Evolutionary conservation across 2,888 invertebrate species (phyloP), one percentile per base, ranked within the genome.

Genomic region (Baronia brevicornis): DNA sequence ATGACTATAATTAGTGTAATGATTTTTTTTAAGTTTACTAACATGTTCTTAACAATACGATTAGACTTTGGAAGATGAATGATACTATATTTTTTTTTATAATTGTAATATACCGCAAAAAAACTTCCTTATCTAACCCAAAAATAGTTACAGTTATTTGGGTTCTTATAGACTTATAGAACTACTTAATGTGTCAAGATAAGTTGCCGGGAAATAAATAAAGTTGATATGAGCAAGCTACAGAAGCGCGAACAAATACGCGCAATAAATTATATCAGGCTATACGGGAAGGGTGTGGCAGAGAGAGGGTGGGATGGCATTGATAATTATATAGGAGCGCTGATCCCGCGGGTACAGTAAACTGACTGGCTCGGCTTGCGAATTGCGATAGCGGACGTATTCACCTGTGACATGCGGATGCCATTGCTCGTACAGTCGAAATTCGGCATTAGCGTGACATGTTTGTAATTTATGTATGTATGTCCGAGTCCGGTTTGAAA

Each of bases 261-360:
- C 31, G 31, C 36, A 29, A 36, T 36, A 36, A 36, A 36, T 36
- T 29, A 36, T 36, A 31, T 31, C 31, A 31, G 36, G 27, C 19
- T 31, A 31, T 36, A 27, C 12, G 23, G 23, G 23, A 31, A 36
- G 36, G 36, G 36, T 31, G 36, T 27, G 28, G 15, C 34, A 23
- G n/a, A 19, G 12, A 27, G 36, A 31, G 36, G 36, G 36, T 36
- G 35, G 29, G 12, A 29, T 19, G 25, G 39, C 41, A 43, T 46
- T 45, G 41, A 51, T 49, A 48, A 57, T 57, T 61, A 65, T 64
- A 57, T 61, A 57, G 54, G 49, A 58, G 55, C 36, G 41, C 33
- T 24, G 36, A 43, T 63, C 69, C 67, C 69, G 42, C 37, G 69
- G 65, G 73, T 43, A 61, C 53, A 51, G 53, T 71, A 66, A 62